phyloP scores from a whole-genome alignment of 53 echinoderm and acorn worm species.

The Echinometra lucunter region DNA sequence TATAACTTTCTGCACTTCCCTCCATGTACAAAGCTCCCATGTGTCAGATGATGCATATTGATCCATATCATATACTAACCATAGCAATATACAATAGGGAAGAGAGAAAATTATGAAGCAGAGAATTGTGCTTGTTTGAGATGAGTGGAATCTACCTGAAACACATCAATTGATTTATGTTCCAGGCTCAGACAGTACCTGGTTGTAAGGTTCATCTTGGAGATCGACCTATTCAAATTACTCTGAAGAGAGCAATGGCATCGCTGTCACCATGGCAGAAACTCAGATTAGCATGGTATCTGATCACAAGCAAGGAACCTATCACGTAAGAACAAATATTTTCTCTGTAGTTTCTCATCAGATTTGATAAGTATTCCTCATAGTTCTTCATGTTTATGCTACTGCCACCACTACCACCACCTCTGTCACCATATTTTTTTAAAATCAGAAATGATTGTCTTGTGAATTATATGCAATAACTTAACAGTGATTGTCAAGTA shows the following conservation, averaged over 20 bases:
- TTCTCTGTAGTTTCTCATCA: neutral
- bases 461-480: no score
- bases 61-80: no score
- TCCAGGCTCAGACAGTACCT: slow-evolving; percentile 92
- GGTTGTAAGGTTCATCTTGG: slow-evolving; percentile 94
- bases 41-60: no score
- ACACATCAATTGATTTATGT: neutral
- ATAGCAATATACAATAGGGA: no score
- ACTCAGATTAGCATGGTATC: slow-evolving; percentile 91
- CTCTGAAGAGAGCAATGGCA: slow-evolving; percentile 95
- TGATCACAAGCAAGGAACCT: slow-evolving; percentile 92
- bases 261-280: slow-evolving; percentile 90
- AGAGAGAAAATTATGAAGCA: neutral
- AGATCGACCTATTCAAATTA: slow-evolving; percentile 94
- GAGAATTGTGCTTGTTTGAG: neutral
- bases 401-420: no score
- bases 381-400: no score
- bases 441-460: no score
- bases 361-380: no score
- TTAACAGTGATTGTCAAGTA: no score
- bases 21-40: no score
- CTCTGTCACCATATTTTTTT: no score
- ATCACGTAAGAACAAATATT: slow-evolving; percentile 86
- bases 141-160: neutral
- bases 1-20: no score